Percentiles rank a stretch among this genome's conserved stretches.
phyloP scores from a whole-genome alignment of 37 sponge, comb jelly and placozoan genomes.

The Eunapius fragilis region DNA sequence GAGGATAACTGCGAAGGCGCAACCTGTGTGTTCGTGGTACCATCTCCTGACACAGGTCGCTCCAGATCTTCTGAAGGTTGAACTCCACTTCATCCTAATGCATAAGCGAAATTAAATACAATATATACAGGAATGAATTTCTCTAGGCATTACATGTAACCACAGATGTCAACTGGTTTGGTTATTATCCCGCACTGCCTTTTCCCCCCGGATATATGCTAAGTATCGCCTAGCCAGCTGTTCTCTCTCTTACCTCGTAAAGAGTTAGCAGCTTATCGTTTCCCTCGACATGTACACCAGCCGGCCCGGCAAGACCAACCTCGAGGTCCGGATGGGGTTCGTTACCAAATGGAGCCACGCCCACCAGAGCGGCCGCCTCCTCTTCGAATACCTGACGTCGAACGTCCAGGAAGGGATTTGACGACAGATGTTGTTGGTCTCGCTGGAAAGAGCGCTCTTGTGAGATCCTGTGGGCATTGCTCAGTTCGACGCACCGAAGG shows the following conservation, averaged over 20 bases:
- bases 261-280: slow-evolving; percentile 39
- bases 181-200: too few species aligned
- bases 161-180: too few species aligned
- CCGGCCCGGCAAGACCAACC: too few species aligned
- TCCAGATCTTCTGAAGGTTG: slow-evolving; percentile 43
- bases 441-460: too few species aligned
- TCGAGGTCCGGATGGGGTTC: background rate
- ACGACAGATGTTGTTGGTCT: too few species aligned
- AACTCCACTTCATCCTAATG: slow-evolving; percentile 67
- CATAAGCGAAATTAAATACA: too few species aligned
- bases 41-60: slow-evolving; percentile 4
- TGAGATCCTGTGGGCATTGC: background rate
- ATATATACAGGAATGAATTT: too few species aligned
- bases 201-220: too few species aligned
- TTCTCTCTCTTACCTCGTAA: slow-evolving; percentile 25
- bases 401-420: background rate
- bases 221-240: background rate
- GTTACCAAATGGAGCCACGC: background rate
- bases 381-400: slow-evolving; percentile 9
- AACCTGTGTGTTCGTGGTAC: slow-evolving; percentile 38
- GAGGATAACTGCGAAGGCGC: slow-evolving; percentile 58
- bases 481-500: slow-evolving; percentile 30
- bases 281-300: background rate
- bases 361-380: background rate
- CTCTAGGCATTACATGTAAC: too few species aligned